Base-by-base conservation (phyloP, 2,797 vertebrate genomes). In the Hypotaenidia philippensis region DNA sequence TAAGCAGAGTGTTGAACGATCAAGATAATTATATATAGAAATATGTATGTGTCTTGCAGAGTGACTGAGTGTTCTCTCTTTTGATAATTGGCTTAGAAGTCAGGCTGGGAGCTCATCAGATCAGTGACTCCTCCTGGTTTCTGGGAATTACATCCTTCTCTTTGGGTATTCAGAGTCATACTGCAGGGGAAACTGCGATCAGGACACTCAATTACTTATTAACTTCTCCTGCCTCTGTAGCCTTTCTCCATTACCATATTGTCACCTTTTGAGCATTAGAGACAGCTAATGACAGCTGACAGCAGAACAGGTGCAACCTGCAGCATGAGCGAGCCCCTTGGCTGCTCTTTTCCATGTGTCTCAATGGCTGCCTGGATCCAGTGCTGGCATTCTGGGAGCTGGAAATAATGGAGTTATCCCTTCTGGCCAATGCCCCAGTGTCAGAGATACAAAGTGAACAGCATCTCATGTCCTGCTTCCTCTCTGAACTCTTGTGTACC, bases 261-360 rank as follows among this genome's bases (percentile, higher is more conserved):
- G 63, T 83, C 2, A 7, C 38, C 69, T 68, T 78, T 49, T 94
- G 49, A n/a, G 91, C 23, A 5, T 85, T 83, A 36, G 1, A 3
- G 55, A 26, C 61, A 71, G 40, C 64, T 88, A 41, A 78, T 1
- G 4, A 32, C 44, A 53, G 52, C 63, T 84, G 89, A 63, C 45
- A 90, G 90, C n/a, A 57, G 47, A 87, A 66, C 47, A 79, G 59
- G 66, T 59, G 34, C 63, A 63, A 20, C 40, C 38, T 59, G n/a
- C 18, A 52, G 45, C 1, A 0, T 40, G 45, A 64, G 17, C 0
- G 3, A 22, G 7, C 55, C 45, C 69, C 66, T 72, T 65, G 45
- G 31, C 66, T 88, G 50, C 70, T 68, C 56, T 66, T 6, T 44
- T 83, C 26, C 47, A 2, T 45, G 25, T 26, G 50, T n/a, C 64